Base-by-base conservation (phyloP, 2,113 vertebrate genomes). In the Helogale parvula region DNA sequence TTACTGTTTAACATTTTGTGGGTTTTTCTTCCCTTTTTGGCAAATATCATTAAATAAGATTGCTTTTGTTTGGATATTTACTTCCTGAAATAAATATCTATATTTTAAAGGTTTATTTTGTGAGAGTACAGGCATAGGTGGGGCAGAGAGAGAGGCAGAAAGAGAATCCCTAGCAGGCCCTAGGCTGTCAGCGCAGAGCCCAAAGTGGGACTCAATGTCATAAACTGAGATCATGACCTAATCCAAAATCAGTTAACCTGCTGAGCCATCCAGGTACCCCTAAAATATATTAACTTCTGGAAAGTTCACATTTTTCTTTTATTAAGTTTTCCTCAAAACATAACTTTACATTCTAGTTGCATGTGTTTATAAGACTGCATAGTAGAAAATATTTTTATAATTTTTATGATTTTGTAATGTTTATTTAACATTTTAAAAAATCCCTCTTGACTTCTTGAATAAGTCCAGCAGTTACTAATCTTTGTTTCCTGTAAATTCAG, bases 281-380 rank as follows among this genome's bases (percentile, higher is more conserved):
- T 94, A 65, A 47, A 41, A 95, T 86, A 88, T 54, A 65, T 63
- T 84, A 57, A 72, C 29, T 90, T 96, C 17, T 92, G 33, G 19
- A 77, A 52, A 60, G 10, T 82, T 80, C 19, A 97, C 17, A 33
- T 82, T 89, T 96, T 95, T 76, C 12, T 74, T 94, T 65, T 71
- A 47, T 83, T 79, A 95, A 68, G 66, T 80, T 86, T 94, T 66
- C 35, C 47, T 93, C 47, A 83, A 92, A 80, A 68, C 13, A 19
- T 41, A 93, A 65, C 41, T 97, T 96, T 84, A 85, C 6, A 60
- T 89, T 74, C 27, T 72, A 47, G 38, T 89, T 81, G n/a, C 71
- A 63, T 92, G 25, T 90, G 35, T 96, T 93, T 95, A 89, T 91
- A 94, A 94, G 41, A 92, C 41, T 57, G 25, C 66, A n/a, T 50